Conservation (phyloP, 2,797 vertebrate species). For the Falco columbarius region DNA sequence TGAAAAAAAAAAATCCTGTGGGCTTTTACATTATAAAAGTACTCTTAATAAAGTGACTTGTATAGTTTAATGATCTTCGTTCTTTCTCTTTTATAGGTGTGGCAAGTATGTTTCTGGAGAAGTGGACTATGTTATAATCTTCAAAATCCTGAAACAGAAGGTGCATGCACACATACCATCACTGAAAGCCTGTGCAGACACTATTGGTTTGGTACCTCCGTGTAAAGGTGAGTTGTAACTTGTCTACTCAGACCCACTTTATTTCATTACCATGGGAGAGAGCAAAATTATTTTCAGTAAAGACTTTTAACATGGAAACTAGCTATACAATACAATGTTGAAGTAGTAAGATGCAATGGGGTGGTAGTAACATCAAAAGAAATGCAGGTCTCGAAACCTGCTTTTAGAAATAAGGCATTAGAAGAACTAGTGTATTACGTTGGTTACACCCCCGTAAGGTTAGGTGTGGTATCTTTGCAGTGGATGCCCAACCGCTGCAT, state of each 20-base stretch:
- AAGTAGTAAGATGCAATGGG: neutral
- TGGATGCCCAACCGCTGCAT: neutral
- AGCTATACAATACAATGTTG: neutral
- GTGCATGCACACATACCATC: fast-evolving
- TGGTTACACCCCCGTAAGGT: neutral
- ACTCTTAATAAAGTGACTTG: neutral
- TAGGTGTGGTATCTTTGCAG: neutral
- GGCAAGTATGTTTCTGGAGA: neutral
- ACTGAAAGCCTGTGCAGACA: neutral
- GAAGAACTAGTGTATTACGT: neutral
- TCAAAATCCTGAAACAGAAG: neutral
- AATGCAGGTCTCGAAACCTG: neutral
- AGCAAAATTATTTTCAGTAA: neutral
- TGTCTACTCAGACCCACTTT: neutral
- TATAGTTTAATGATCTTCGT: neutral
- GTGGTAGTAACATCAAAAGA: neutral
- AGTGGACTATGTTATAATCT: neutral
- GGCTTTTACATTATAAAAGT: neutral
- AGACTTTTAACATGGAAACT: neutral
- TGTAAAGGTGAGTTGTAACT: neutral
- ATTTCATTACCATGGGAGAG: neutral
- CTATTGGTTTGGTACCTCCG: neutral
- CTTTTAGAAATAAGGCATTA: neutral
- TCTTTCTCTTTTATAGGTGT: neutral
- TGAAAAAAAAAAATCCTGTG: neutral